Conservation (phyloP, 53 echinoderm and acorn worm species). For the Arbacia lixula region DNA sequence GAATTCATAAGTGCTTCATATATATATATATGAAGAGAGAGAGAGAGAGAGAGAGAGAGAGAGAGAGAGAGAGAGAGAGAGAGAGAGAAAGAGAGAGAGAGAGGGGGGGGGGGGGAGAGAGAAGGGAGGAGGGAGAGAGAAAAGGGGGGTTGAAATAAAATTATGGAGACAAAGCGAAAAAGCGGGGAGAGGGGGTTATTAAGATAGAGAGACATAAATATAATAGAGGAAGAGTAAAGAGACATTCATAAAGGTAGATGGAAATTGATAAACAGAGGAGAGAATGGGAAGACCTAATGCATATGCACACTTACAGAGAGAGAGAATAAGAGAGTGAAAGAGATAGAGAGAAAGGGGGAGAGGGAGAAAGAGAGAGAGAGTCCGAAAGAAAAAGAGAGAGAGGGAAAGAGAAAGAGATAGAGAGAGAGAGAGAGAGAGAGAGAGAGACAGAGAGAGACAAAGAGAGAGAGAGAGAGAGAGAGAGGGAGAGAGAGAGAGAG, state of each 20-base stretch:
- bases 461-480: background rate
- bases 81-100: constrained; percentile 15
- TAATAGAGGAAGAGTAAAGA: too few species aligned
- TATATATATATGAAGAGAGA: too few species aligned
- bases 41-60: background rate
- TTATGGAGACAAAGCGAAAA: background rate
- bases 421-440: constrained; percentile 5
- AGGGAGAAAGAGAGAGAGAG: constrained; percentile 16
- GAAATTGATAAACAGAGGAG: background rate
- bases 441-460: constrained; percentile 7
- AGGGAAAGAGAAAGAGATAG: background rate
- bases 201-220: too few species aligned
- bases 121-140: background rate
- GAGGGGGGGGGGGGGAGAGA: background rate
- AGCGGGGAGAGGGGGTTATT: background rate
- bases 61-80: background rate
- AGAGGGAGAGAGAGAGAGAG: background rate
- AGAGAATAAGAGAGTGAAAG: background rate
- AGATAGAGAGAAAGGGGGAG: background rate
- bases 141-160: too few species aligned
- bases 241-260: background rate
- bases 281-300: background rate
- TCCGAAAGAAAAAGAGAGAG: background rate
- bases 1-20: too few species aligned
- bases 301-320: too few species aligned